These are phyloP conservation scores for Phocides pigmalion DNA, from an alignment of 1,140 invertebrate species.

Conservation along the genomic window DNA sequence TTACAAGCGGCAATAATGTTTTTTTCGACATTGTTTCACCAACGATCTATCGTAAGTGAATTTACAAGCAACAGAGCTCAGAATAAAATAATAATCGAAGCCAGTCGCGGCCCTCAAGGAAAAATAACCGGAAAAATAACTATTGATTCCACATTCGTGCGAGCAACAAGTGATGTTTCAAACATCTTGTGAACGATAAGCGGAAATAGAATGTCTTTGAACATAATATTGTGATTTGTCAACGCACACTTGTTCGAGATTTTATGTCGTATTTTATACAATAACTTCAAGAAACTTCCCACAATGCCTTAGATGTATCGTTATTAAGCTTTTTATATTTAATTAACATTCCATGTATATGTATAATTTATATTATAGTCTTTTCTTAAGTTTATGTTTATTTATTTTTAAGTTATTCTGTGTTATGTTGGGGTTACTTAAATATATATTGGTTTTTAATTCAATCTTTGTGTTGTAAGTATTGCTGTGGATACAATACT, in stretches of 20 bases:
- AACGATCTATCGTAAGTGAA: constrained; percentile 61
- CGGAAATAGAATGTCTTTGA: background rate
- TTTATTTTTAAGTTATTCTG: too few species aligned
- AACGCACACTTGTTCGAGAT: background rate
- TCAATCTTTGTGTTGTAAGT: too few species aligned
- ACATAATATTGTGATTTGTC: background rate
- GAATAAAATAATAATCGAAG: constrained; percentile 35
- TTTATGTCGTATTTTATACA: background rate
- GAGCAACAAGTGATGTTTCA: constrained; percentile 11
- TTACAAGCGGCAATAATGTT: constrained; percentile 75
- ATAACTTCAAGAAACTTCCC: too few species aligned
- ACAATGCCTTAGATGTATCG: too few species aligned
- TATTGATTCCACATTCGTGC: constrained; percentile 20
- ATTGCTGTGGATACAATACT: too few species aligned
- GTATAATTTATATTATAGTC: too few species aligned
- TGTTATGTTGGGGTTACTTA: too few species aligned
- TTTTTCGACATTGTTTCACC: constrained; percentile 67
- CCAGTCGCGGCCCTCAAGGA: constrained; percentile 1
- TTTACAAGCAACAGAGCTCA: constrained; percentile 34
- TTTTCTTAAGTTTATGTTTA: too few species aligned
- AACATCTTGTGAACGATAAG: background rate
- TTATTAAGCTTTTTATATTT: too few species aligned
- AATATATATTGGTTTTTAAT: too few species aligned
- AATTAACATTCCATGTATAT: too few species aligned
- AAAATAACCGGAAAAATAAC: constrained; percentile 24